Percentiles rank a stretch among this genome's conserved stretches.
These are phyloP conservation scores for Nothocercus nigrocapillus DNA, from an alignment of 2,113 vertebrate species.

Conservation along the genomic window DNA sequence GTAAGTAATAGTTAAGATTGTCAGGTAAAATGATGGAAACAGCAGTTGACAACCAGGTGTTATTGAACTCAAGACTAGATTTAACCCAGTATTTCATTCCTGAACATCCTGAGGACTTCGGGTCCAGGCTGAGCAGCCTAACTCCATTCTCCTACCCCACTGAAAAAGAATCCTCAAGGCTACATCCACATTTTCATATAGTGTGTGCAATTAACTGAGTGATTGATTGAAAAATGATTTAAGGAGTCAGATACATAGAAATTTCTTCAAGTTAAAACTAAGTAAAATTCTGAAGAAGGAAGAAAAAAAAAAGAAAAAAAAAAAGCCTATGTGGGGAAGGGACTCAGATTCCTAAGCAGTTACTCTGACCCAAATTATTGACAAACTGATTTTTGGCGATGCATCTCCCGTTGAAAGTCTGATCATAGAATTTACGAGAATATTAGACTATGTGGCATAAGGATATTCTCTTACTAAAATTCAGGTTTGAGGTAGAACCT, in stretches of 20 bases:
- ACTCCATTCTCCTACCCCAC: neutral
- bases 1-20: neutral
- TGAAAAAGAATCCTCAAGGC: neutral
- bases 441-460: neutral
- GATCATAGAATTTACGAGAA: neutral
- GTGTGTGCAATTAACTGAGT: neutral
- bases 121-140: neutral
- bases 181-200: neutral
- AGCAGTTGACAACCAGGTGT: neutral
- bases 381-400: neutral
- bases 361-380: neutral
- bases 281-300: neutral
- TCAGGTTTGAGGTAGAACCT: neutral
- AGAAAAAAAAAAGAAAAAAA: neutral
- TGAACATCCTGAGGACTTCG: neutral
- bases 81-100: neutral
- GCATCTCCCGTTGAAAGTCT: neutral
- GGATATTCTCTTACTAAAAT: neutral
- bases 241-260: neutral
- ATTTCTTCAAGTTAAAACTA: neutral
- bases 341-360: neutral
- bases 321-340: neutral
- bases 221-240: neutral
- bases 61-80: neutral
- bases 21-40: neutral